Percentiles rank a stretch among this genome's conserved stretches.
These are phyloP conservation scores for Corythoichthys intestinalis DNA, from an alignment of 2,113 vertebrate species.

Conservation along the genomic window DNA sequence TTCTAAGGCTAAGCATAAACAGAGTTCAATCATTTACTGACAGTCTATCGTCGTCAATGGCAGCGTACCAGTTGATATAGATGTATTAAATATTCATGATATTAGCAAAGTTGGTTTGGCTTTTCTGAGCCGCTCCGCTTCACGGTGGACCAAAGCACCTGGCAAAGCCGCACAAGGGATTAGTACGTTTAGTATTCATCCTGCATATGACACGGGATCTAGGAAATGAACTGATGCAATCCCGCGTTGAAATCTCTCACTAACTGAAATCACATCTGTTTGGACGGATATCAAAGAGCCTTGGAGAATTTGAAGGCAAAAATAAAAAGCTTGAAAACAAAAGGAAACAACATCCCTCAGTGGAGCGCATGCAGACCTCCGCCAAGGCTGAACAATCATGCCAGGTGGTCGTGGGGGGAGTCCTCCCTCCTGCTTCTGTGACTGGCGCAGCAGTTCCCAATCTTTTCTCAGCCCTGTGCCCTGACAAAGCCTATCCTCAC, in stretches of 20 bases:
- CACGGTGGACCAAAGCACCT: conserved; percentile 30
- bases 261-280: conserved; percentile 21
- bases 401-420: background rate
- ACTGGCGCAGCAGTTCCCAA: background rate
- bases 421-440: background rate
- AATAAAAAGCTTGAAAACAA: background rate
- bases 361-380: background rate
- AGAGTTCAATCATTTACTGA: too few relatives aligned
- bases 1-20: too few relatives aligned
- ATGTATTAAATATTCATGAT: background rate
- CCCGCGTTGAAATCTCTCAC: conserved; percentile 16
- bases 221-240: conserved; percentile 12
- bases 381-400: background rate
- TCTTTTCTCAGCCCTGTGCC: background rate
- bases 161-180: conserved; percentile 13
- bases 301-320: conserved; percentile 1
- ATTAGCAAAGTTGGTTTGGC: background rate
- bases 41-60: too few relatives aligned
- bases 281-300: conserved; percentile 10
- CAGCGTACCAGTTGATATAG: too few relatives aligned
- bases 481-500: background rate
- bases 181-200: conserved; percentile 22
- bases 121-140: background rate
- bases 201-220: background rate
- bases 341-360: background rate